Evolutionary conservation across 2,113 vertebrate genomes (phyloP), one percentile per base, ranked within the genome.

Genomic region (Oncorhynchus gorbuscha): DNA sequence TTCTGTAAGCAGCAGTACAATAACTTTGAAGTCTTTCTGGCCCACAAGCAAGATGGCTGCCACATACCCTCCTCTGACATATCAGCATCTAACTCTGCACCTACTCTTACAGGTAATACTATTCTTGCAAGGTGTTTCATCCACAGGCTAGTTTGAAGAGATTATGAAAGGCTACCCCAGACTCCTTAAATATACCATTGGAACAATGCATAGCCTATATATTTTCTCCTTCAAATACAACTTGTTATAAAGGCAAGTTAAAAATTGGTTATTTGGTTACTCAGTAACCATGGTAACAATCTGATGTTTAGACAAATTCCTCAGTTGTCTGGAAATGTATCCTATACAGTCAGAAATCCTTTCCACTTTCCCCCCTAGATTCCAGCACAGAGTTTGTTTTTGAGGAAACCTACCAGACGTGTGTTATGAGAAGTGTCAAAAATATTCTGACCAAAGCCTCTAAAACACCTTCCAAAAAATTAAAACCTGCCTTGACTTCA

Each of bases 1-100:
- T 92, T 97, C 86, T 99, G 98, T 89, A 98, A 97, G 85, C 96
- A 98, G 84, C 96, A 99, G 89, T 99, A 96, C 83, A 97, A 96
- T 87, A 97, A 97, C 80, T 90, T 97, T 71, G 95, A 99, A 14
- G 87, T 94, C 5, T 99, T 99, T 51, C 94, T 97, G 1, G 94
- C 94, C 24, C 98, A 99, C 86, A 99, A 99, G 89, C 96, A 97
- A 77, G 96, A 93, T 9, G 95, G 94, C 71, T 99, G 97, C 82
- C 95, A 96, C 28, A 84, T 97, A 11, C 87, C 91, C 0, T 70
- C 94, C 1, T 80, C 94, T 0, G 1, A 95, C 0, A 85, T 91
- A 0, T 80, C 94, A 0, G 75, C 90, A 68, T 74, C 92, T 66
- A 84, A 88, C 48, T 80, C 94, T 0, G 88, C 95, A 59, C 88